Percentiles rank a stretch among this genome's conserved stretches.
Evolutionary conservation across 2,888 invertebrate genomes (phyloP).

Genomic region (Agrotis exclamationis): DNA sequence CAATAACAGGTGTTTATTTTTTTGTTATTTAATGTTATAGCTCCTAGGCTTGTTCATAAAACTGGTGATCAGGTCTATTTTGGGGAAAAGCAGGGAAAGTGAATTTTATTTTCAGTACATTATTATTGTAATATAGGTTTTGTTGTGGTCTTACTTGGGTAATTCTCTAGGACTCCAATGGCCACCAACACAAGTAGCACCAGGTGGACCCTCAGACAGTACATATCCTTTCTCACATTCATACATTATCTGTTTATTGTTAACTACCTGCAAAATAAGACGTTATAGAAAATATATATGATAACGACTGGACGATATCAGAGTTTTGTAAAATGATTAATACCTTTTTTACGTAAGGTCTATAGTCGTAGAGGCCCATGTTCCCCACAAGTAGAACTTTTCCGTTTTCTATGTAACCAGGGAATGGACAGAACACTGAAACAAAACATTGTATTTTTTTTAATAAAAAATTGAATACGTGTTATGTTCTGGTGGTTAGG

Average conservation of each 20-base stretch:
- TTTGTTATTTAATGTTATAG: no score
- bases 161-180: conserved; percentile 97
- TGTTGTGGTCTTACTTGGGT: conserved; percentile 91
- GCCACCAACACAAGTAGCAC: conserved; percentile 98
- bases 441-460: conserved; percentile 52
- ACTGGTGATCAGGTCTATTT: no score
- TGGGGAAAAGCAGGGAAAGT: not conserved
- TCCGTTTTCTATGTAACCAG: conserved; percentile 97
- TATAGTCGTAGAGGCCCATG: conserved; percentile 98
- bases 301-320: not conserved
- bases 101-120: not conserved
- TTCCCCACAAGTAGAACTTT: conserved; percentile 98
- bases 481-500: no score
- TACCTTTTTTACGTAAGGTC: conserved; percentile 97
- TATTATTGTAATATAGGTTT: no score
- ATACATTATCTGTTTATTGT: conserved; percentile 98
- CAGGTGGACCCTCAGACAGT: conserved; percentile 96
- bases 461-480: no score
- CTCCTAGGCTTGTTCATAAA: no score
- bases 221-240: conserved; percentile 98
- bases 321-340: conserved; percentile 28
- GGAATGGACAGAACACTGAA: conserved; percentile 97
- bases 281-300: not conserved
- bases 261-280: conserved; percentile 90
- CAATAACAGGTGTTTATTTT: no score